Base-by-base conservation (phyloP, 2,888 invertebrate species). In the Iphiclides podalirius region DNA sequence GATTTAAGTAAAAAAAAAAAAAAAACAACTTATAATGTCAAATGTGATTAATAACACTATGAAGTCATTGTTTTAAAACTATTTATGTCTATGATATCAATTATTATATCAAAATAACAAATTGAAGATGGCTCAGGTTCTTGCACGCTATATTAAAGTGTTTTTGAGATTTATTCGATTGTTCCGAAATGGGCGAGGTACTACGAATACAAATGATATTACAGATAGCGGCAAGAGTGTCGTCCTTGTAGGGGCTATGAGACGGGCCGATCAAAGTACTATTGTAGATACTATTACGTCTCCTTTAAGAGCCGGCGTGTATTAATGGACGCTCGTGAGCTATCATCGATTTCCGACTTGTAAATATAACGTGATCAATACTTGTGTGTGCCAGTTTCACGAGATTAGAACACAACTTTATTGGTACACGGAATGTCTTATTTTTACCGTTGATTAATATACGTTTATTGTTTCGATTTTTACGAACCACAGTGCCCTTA, bases 151-250 rank as follows among this genome's bases (percentile, higher is more conserved):
- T n/a, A n/a, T n/a, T n/a, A n/a, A n/a, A n/a, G n/a, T n/a, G n/a
- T n/a, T n/a, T n/a, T n/a, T n/a, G n/a, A 31, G 31, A n/a, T 31
- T 2, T 31, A 31, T 31, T 6, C 31, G 31, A 4, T 4, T 11
- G 8, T 9, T 9, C 28, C 28, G n/a, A 28, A 28, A 2, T 8
- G 28, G n/a, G 28, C 28, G n/a, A 28, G n/a, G n/a, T 11, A 12
- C 31, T 11, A 31, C 31, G 31, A 31, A 31, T 31, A 31, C 31
- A 31, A 31, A 31, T 36, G 52, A 55, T 12, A 11, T 60, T 61
- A 58, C 33, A 17, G 41, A 41, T 41, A 41, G 14, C 41, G 41
- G 12, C 23, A 12, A 41, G 31, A 4, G 15, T 7, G 2, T 17
- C 16, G 17, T 33, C 41, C 31, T 28, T 41, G 31, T 33, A 33